Evolutionary conservation across 2,113 vertebrate genomes (phyloP).

Genomic region (Hemiscyllium ocellatum): DNA sequence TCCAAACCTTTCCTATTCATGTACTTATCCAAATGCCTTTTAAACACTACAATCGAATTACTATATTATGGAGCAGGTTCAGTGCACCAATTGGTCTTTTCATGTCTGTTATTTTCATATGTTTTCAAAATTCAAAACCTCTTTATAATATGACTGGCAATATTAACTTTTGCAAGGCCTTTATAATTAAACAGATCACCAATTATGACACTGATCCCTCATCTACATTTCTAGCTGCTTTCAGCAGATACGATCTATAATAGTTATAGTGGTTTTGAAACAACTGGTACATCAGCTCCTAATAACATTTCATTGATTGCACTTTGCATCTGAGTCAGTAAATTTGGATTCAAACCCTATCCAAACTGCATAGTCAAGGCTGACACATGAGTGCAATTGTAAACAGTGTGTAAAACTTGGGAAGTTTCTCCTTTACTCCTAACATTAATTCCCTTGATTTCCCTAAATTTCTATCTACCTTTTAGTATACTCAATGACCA

Average conservation of each 20-base stretch:
- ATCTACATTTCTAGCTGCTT: background rate
- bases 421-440: background rate
- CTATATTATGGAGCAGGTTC: background rate
- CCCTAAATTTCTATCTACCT: background rate
- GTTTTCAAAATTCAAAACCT: background rate
- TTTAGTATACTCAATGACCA: too few species aligned
- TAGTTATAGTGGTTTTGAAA: background rate
- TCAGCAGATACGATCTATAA: background rate
- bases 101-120: background rate
- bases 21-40: too few species aligned
- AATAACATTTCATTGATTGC: background rate
- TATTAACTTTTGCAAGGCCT: background rate
- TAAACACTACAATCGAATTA: too few species aligned
- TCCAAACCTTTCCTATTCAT: too few species aligned
- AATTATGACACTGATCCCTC: background rate
- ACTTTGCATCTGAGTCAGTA: background rate
- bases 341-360: background rate
- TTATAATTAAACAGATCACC: background rate
- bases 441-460: background rate
- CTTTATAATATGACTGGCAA: background rate
- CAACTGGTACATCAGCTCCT: background rate
- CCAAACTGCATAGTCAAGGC: background rate
- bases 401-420: background rate
- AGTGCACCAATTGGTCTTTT: background rate
- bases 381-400: background rate